Conservation (phyloP, 2,888 invertebrate species). For the Alloscopus bannaensis region DNA sequence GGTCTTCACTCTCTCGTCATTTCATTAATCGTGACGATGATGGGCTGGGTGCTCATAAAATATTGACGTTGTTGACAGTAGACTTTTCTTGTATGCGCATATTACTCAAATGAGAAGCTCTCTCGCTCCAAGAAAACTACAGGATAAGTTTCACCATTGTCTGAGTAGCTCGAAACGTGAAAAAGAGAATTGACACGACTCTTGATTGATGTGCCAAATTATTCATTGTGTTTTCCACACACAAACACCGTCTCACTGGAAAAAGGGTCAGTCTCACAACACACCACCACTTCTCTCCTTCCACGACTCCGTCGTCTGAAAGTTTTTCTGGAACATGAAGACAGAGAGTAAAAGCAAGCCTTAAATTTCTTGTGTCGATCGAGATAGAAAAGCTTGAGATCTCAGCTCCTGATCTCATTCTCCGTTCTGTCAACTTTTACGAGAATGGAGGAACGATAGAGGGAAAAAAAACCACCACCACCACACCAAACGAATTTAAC, state of each 20-base stretch:
- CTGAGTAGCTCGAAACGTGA: too few relatives aligned
- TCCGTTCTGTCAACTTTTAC: conserved; percentile 32
- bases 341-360: too few relatives aligned
- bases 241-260: conserved; percentile 15
- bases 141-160: too few relatives aligned
- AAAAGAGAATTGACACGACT: conserved; percentile 19
- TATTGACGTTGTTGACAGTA: conserved; percentile 22
- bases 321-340: too few relatives aligned
- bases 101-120: neutral
- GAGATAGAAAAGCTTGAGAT: conserved; percentile 31
- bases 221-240: conserved; percentile 41
- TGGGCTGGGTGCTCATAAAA: conserved; percentile 29
- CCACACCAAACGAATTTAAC: neutral
- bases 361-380: conserved; percentile 31
- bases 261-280: conserved; percentile 32
- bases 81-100: neutral
- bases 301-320: neutral
- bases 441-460: neutral
- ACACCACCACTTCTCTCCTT: neutral
- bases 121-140: too few relatives aligned
- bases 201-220: conserved; percentile 43
- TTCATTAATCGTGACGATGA: neutral
- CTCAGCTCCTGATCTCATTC: conserved; percentile 31
- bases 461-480: neutral
- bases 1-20: too few relatives aligned